A percentile compares a stretch with the other conserved stretches of the same genome.
Conservation (phyloP, 2,888 invertebrate species). For the Drosophila macrospina region DNA sequence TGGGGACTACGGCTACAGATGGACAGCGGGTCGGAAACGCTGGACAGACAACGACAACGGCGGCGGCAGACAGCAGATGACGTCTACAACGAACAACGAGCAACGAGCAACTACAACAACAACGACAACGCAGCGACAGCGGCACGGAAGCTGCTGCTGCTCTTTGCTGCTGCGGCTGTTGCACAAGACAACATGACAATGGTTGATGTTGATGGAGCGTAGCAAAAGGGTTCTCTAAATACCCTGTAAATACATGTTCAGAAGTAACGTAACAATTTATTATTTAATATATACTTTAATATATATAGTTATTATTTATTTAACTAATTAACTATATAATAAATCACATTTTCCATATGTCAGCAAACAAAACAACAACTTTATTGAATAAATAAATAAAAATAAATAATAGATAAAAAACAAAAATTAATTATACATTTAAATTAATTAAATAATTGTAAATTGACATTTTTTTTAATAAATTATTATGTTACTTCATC, state of each 20-base stretch:
- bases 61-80: conserved; percentile 63
- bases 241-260: conserved; percentile 14
- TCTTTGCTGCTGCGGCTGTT: conserved; percentile 42
- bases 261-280: background rate
- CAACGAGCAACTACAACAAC: conserved; percentile 10
- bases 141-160: conserved; percentile 48
- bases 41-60: conserved; percentile 33
- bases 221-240: conserved; percentile 18
- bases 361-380: too few species aligned
- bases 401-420: too few species aligned
- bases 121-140: conserved; percentile 2
- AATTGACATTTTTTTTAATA: too few species aligned
- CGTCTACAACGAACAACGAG: conserved; percentile 47
- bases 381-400: too few species aligned
- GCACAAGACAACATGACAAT: conserved; percentile 52
- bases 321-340: too few species aligned
- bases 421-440: too few species aligned
- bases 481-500: too few species aligned
- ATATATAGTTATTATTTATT: too few species aligned
- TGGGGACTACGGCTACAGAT: conserved; percentile 21
- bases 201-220: conserved; percentile 3
- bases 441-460: too few species aligned
- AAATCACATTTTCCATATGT: too few species aligned
- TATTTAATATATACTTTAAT: too few species aligned
- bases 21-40: conserved; percentile 37